A percentile compares a stretch with the other conserved stretches of the same genome.
These are phyloP conservation scores for Mythimna lalbum DNA, from an alignment of 2,888 invertebrate genomes.

Conservation along the genomic window DNA sequence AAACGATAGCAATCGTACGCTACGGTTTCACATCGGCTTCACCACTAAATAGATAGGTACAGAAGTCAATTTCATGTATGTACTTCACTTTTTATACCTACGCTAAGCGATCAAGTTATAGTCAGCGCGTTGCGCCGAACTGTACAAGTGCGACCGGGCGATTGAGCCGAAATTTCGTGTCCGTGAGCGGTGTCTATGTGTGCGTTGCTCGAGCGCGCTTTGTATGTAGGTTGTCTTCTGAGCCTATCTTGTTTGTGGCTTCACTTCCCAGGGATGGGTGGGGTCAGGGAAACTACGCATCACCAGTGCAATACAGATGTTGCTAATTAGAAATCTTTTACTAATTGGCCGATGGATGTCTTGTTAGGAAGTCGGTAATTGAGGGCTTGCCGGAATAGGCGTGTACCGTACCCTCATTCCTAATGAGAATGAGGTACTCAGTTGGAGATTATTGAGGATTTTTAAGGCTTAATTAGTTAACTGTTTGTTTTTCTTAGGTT, in stretches of 20 bases:
- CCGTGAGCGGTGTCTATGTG: too few relatives aligned
- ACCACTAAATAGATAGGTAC: neutral
- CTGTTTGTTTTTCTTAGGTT: too few relatives aligned
- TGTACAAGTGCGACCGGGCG: too few relatives aligned
- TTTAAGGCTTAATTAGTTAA: neutral
- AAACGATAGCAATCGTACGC: constrained; percentile 72
- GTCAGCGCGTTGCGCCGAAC: too few relatives aligned
- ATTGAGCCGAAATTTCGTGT: too few relatives aligned
- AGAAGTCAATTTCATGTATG: too few relatives aligned
- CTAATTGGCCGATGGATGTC: constrained; percentile 56
- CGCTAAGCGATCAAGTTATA: too few relatives aligned
- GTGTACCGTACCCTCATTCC: neutral
- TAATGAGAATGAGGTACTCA: neutral
- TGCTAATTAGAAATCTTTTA: constrained; percentile 57
- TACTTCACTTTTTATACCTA: too few relatives aligned
- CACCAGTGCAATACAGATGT: constrained; percentile 46
- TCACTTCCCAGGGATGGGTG: constrained; percentile 66
- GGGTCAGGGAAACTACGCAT: constrained; percentile 56
- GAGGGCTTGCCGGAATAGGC: constrained; percentile 11
- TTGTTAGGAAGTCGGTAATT: constrained; percentile 40
- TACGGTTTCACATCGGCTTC: constrained; percentile 60
- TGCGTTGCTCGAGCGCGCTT: too few relatives aligned
- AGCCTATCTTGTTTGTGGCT: neutral
- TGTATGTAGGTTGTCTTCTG: too few relatives aligned
- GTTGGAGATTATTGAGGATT: neutral